A percentile compares a stretch with the other conserved stretches of the same genome.
Evolutionary conservation across 2,888 invertebrate species (phyloP).

Genomic region (Formica aserva): DNA sequence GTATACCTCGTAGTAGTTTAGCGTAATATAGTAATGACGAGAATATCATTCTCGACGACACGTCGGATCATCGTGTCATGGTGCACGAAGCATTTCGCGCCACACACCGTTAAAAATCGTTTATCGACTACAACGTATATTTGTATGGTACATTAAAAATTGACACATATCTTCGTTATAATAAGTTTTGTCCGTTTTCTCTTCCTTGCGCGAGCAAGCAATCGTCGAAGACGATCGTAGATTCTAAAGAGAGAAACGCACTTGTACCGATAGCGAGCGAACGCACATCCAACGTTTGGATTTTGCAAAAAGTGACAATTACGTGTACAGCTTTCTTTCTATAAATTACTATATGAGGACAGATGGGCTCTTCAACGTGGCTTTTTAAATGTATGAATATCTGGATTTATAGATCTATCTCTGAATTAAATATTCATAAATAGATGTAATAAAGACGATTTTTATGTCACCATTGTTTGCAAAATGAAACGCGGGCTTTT

Average conservation of each 20-base stretch:
- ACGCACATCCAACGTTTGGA: slow-evolving; percentile 16
- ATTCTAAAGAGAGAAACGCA: slow-evolving; percentile 60
- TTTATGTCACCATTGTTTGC: not conserved
- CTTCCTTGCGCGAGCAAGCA: slow-evolving; percentile 22
- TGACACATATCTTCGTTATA: slow-evolving; percentile 82
- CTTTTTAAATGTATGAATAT: not conserved
- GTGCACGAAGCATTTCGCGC: slow-evolving; percentile 1
- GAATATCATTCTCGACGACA: slow-evolving; percentile 30
- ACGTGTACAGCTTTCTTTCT: not conserved
- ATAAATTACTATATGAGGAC: not conserved
- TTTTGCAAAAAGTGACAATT: slow-evolving; percentile 33
- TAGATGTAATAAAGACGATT: not conserved
- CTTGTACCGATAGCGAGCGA: slow-evolving; percentile 11
- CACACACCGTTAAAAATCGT: slow-evolving; percentile 65
- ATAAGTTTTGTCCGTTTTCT: slow-evolving; percentile 57
- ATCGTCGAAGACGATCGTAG: slow-evolving; percentile 69
- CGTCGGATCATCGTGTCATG: slow-evolving; percentile 22
- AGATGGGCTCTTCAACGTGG: not conserved
- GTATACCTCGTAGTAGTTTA: slow-evolving; percentile 43
- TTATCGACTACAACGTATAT: slow-evolving; percentile 77
- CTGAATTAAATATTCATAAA: not conserved
- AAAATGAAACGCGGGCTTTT: slow-evolving; percentile 21
- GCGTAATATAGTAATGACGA: slow-evolving; percentile 20
- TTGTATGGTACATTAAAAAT: slow-evolving; percentile 83
- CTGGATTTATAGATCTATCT: not conserved